Evolutionary conservation across 2,113 vertebrate species (phyloP).

Genomic region (rat (Rattus norvegicus)): GRCr8 NC_086020.1:175745001-175745500

Average conservation of each 20-base stretch:
- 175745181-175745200: constrained; percentile 44
- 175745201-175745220: constrained; percentile 77
- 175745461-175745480: background rate
- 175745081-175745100: background rate
- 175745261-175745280: background rate
- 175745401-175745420: background rate
- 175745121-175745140: constrained; percentile 62
- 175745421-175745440: background rate
- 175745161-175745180: constrained; percentile 57
- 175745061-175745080: background rate
- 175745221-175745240: constrained; percentile 51
- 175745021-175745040: constrained; percentile 52
- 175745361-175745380: background rate
- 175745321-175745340: background rate
- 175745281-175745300: background rate
- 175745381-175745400: background rate
- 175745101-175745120: background rate
- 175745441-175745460: background rate
- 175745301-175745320: background rate
- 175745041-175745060: background rate
- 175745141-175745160: constrained; percentile 53
- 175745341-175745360: background rate
- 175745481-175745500: background rate
- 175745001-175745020: constrained; percentile 45
- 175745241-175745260: background rate